phyloP scores from a whole-genome alignment of 2,888 invertebrate genomes.

The Tenthredo livida region DNA sequence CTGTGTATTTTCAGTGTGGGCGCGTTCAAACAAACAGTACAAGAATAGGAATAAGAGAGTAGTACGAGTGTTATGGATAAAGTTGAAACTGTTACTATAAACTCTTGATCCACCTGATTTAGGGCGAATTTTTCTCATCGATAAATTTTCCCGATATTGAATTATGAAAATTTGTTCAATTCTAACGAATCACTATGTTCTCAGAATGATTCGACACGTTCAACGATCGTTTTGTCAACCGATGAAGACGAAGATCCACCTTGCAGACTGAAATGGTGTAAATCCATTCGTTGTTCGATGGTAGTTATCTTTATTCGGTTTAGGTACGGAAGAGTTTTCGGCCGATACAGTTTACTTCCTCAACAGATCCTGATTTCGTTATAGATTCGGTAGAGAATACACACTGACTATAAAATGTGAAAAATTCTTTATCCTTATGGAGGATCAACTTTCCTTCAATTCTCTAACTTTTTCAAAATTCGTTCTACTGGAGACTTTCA shows the following conservation, averaged over 20 bases:
- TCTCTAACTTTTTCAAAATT: constrained; percentile 8
- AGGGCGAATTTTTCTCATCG: background rate
- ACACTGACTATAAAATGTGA: background rate
- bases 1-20: constrained; percentile 13
- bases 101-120: background rate
- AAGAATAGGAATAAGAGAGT: constrained; percentile 4
- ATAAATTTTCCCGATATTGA: background rate
- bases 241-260: background rate
- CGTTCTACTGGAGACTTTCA: background rate
- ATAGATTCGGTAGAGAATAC: background rate
- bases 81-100: background rate
- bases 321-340: background rate
- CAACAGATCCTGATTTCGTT: background rate
- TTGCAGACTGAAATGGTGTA: background rate
- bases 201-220: background rate
- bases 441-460: constrained; percentile 37
- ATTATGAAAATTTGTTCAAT: background rate
- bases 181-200: background rate
- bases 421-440: background rate
- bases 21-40: constrained; percentile 40
- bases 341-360: background rate
- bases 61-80: background rate
- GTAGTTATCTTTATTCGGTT: background rate
- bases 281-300: constrained; percentile 16
- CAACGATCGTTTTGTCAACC: background rate